Evolutionary conservation across 2,113 vertebrate species (phyloP), one percentile per base, ranked within the genome.

Genomic region (Gobio gobio): DNA sequence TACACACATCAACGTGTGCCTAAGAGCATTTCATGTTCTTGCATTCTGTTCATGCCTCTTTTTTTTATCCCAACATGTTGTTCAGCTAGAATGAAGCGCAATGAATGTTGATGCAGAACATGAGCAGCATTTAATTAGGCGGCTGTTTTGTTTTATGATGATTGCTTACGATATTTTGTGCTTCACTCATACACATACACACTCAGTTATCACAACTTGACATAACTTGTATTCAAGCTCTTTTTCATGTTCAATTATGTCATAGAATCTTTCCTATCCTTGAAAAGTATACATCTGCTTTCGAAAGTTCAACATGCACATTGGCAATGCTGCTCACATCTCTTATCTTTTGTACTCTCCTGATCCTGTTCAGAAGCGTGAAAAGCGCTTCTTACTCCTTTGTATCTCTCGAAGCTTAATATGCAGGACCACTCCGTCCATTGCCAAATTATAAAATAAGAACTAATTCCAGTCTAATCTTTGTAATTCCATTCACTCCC

Each of bases 301-400:
- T 70, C 24, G 47, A 63, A 75, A 26, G 66, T n/a, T 43, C 45
- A 45, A 4, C 26, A 68, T 29, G 24, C 45, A 54, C 85, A 86
- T 86, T 86, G 85, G 77, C 43, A 45, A 88, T 88, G 79, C 85
- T 56, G 18, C 77, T 88, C 85, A 84, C 87, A 77, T 64, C 59
- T 81, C 45, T 68, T 66, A 85, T 80, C 83, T 84, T 86, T 88
- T 88, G 70, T 88, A 77, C 76, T 43, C 59, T 84, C 73, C 72
- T 66, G 40, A 66, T 83, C 70, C 56, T 77, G 79, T 78, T 77
- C 33, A 86, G 54, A 73, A 66, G 85, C 13, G 36, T 84, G 75
- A 84, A 77, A 86, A 86, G 68, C 40, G 2, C 81, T 59, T 24
- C 74, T 86, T 47, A 12, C 14, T 70, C 72, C 75, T 86, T 72